Percentiles rank a stretch among this genome's conserved stretches.
Conservation (phyloP, 2,113 vertebrate genomes). For the Poicephalus gulielmi region DNA sequence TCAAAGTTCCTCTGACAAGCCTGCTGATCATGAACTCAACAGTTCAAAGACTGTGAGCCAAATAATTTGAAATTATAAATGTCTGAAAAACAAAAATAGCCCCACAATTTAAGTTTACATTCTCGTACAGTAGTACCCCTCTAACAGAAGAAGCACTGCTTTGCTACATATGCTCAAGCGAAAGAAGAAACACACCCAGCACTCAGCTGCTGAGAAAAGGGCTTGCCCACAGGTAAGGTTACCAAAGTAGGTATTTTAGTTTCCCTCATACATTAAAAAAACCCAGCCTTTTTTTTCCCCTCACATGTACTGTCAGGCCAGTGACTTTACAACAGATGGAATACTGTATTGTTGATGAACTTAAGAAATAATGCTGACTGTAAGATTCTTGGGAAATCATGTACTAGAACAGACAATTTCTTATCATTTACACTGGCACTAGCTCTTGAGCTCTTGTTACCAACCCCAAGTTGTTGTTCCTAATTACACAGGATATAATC, state of each 20-base stretch:
- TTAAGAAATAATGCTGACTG: not conserved
- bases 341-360: not conserved
- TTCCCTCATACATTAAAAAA: not conserved
- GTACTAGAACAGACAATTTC: not conserved
- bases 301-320: not conserved
- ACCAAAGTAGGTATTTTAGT: not conserved
- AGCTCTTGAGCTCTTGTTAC: not conserved
- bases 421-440: not conserved
- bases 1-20: not conserved
- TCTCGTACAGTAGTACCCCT: not conserved
- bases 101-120: not conserved
- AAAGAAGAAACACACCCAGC: fast-evolving
- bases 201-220: not conserved
- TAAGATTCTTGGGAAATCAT: not conserved
- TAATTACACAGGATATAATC: fast-evolving
- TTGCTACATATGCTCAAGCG: fast-evolving
- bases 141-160: not conserved
- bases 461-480: not conserved
- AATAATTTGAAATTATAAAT: not conserved
- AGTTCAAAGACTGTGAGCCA: not conserved
- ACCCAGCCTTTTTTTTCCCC: not conserved
- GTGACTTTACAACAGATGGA: not conserved
- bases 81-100: not conserved
- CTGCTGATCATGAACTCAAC: not conserved
- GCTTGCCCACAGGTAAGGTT: not conserved